phyloP scores from a whole-genome alignment of 64 coral and sea anemone genomes.

The Montipora efflorescens region DNA sequence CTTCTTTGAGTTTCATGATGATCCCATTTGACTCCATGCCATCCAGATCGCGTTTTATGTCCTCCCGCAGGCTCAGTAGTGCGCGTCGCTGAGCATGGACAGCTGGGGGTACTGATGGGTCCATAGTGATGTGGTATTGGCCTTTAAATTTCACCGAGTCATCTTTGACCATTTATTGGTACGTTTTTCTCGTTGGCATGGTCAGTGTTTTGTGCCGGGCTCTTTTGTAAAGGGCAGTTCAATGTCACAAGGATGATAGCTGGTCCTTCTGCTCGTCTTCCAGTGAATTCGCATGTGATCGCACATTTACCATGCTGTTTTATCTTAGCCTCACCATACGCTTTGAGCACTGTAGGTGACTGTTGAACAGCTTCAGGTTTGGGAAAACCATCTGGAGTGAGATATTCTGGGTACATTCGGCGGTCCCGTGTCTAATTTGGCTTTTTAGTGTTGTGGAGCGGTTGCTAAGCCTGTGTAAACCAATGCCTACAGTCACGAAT shows the following conservation, averaged over 20 bases:
- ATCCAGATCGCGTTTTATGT: constrained; percentile 33
- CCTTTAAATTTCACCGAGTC: not conserved
- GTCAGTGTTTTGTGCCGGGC: not conserved
- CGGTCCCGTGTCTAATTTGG: constrained; percentile 69
- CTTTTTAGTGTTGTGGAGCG: constrained; percentile 33
- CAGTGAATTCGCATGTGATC: constrained; percentile 44
- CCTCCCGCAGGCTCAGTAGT: constrained; percentile 46
- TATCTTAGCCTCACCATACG: constrained; percentile 50
- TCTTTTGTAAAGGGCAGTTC: constrained; percentile 64
- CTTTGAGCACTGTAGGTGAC: constrained; percentile 64
- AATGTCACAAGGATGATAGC: constrained; percentile 61
- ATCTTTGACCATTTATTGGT: not conserved
- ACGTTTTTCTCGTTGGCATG: not conserved
- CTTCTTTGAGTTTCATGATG: constrained; percentile 62
- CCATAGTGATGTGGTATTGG: constrained; percentile 49
- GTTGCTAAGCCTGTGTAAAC: constrained; percentile 22
- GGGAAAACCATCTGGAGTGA: constrained; percentile 40
- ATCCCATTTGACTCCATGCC: constrained; percentile 24
- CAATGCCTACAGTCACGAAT: constrained; percentile 51
- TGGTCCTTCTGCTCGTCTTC: constrained; percentile 21
- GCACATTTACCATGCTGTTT: constrained; percentile 33
- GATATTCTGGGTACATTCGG: constrained; percentile 56
- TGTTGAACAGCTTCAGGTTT: constrained; percentile 16
- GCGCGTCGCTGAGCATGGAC: constrained; percentile 45
- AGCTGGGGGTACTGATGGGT: constrained; percentile 47